A percentile compares a stretch with the other conserved stretches of the same genome.
Conservation (phyloP, 2,113 vertebrate species). For the Dicrurus megarhynchus region DNA sequence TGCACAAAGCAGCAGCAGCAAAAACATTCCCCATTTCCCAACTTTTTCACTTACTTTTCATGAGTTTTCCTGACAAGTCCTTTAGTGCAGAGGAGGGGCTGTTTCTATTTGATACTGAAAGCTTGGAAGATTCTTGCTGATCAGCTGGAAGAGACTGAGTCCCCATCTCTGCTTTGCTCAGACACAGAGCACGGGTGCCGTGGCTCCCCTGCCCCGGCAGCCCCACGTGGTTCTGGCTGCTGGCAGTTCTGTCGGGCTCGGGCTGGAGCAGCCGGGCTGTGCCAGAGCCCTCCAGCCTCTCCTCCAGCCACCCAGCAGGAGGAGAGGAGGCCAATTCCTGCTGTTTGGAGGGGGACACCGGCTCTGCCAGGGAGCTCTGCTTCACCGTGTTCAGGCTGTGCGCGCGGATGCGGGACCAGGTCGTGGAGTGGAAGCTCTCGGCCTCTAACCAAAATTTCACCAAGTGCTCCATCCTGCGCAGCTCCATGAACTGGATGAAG, state of each 20-base stretch:
- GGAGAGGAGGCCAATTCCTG: conserved; percentile 41
- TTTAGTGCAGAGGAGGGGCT: conserved; percentile 79
- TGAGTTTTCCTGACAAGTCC: conserved; percentile 90
- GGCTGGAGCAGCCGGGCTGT: background rate
- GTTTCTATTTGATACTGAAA: conserved; percentile 76
- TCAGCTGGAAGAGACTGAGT: conserved; percentile 48
- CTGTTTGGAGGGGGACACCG: conserved; percentile 74
- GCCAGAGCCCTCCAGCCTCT: conserved; percentile 62
- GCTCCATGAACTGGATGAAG: conserved; percentile 91
- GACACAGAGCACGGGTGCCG: conserved; percentile 22
- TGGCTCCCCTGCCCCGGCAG: conserved; percentile 56
- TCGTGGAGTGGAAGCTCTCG: conserved; percentile 90
- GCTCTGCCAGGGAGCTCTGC: conserved; percentile 94
- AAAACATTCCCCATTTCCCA: background rate
- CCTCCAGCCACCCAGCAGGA: conserved; percentile 48
- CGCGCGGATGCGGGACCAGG: conserved; percentile 93
- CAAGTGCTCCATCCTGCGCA: conserved; percentile 87
- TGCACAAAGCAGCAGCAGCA: background rate
- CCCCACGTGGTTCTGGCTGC: conserved; percentile 58
- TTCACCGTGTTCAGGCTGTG: conserved; percentile 96
- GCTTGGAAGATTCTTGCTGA: conserved; percentile 77
- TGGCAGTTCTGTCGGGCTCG: conserved; percentile 36
- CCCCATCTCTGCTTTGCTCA: conserved; percentile 46
- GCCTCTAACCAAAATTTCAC: conserved; percentile 96
- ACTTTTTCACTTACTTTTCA: conserved; percentile 87